These are phyloP conservation scores for Carabus problematicus DNA, from an alignment of 2,888 invertebrate species.

Conservation along the genomic window DNA sequence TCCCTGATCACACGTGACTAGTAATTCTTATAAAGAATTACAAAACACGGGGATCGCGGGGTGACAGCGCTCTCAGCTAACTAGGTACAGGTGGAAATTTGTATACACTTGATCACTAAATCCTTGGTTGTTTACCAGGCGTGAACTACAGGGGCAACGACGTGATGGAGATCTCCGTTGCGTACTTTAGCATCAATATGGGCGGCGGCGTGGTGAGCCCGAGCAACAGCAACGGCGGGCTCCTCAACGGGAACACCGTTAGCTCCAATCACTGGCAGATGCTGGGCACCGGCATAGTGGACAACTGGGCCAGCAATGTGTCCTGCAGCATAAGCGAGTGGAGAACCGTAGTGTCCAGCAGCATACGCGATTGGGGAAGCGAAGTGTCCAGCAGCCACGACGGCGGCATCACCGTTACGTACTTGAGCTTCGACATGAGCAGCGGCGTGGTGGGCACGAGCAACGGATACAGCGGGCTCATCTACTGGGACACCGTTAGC, in stretches of 20 bases:
- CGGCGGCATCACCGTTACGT: slow-evolving; percentile 28
- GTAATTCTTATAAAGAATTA: neutral
- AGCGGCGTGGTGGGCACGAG: slow-evolving; percentile 61
- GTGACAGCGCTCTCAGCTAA: neutral
- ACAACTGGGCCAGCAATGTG: slow-evolving; percentile 38
- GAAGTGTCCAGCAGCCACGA: slow-evolving; percentile 28
- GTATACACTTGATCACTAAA: slow-evolving; percentile 15
- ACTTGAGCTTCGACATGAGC: slow-evolving; percentile 57
- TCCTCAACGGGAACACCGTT: slow-evolving; percentile 67
- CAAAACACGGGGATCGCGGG: neutral
- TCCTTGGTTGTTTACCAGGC: slow-evolving; percentile 4
- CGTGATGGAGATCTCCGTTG: slow-evolving; percentile 7
- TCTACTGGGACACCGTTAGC: slow-evolving; percentile 57
- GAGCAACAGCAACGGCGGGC: slow-evolving; percentile 63
- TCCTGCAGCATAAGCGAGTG: slow-evolving; percentile 44
- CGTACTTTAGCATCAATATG: slow-evolving; percentile 7
- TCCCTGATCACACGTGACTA: neutral
- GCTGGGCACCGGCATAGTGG: slow-evolving; percentile 51
- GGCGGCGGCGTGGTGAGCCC: slow-evolving; percentile 57
- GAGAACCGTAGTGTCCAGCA: slow-evolving; percentile 45
- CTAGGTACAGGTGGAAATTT: slow-evolving; percentile 4
- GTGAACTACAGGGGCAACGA: slow-evolving; percentile 59
- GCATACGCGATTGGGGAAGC: slow-evolving; percentile 46
- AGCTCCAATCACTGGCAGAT: slow-evolving; percentile 58
- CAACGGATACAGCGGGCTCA: slow-evolving; percentile 62